Base-by-base conservation (phyloP, 92 coral and sea anemone species). In the Actinernus sp. region DNA sequence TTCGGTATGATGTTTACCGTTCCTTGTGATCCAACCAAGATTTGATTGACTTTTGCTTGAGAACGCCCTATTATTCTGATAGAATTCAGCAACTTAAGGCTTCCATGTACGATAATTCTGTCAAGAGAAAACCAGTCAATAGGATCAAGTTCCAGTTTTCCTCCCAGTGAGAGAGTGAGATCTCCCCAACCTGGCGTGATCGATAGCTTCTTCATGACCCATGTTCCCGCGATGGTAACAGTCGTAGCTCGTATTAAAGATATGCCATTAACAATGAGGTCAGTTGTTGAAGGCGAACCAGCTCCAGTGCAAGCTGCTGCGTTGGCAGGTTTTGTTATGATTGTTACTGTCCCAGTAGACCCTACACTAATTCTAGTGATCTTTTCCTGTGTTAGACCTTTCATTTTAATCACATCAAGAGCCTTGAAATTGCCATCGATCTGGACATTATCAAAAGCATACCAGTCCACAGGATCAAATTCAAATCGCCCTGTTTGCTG, bases 151-250 rank as follows among this genome's bases (percentile, higher is more conserved):
- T 74, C 63, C 10, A 74, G 31, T 37, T 16, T 55, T 5, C 82
- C 82, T 4, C 58, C 27, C 30, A 49, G 37, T 0, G 37, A 37
- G 17, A 74, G 23, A 24, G 26, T 50, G 14, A 74, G 49, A 16
- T 74, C 47, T 2, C 65, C 68, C 82, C 82, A 74, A 9, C 82
- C 82, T 12, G 82, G 82, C 17, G 54, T 46, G 31, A 74, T 74
- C 43, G 37, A 38, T 55, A 74, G 40, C 25, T 63, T 63, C 19
- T 63, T 34, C 12, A 60, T 46, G 26, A 14, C 36, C 55, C 58
- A 38, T 1, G 31, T 52, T 14, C 73, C 73, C n/a, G 60, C 61
- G 22, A 74, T 20, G 12, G 63, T 74, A 2, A 74, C 73, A 27
- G 27, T 62, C 19, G 52, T 50, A 21, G 82, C 82, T 39, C 68